Conservation (phyloP, 2,888 invertebrate species). For the Drosophila koepferae region DNA sequence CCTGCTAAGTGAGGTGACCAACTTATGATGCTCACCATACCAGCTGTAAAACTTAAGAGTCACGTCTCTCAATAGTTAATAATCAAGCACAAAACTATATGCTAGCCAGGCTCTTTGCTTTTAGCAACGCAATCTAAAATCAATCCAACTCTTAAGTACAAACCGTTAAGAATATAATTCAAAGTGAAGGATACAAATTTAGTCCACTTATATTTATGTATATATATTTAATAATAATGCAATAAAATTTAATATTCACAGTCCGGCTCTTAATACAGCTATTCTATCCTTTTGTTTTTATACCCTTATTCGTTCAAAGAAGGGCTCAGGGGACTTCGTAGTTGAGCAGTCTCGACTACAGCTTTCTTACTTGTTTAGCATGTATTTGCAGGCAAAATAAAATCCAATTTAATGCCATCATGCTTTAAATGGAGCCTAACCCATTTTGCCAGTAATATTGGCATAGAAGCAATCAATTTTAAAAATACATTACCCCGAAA, state of each 20-base stretch:
- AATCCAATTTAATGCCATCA: background rate
- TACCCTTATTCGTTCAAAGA: too few species aligned
- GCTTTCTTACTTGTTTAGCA: too few species aligned
- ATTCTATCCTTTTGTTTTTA: too few species aligned
- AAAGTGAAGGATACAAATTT: background rate
- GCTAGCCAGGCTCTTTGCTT: background rate
- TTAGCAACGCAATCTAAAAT: slow-evolving; percentile 7
- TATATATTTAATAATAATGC: too few species aligned
- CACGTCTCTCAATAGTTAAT: slow-evolving; percentile 43
- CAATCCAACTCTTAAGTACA: slow-evolving; percentile 13
- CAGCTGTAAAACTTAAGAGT: slow-evolving; percentile 32
- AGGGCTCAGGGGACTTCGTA: too few species aligned
- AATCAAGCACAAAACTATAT: slow-evolving; percentile 7
- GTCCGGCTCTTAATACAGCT: background rate
- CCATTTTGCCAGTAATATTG: background rate
- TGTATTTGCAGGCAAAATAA: background rate
- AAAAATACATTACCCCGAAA: slow-evolving; percentile 15
- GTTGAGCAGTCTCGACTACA: too few species aligned
- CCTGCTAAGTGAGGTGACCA: slow-evolving; percentile 26
- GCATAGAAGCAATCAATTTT: slow-evolving; percentile 3
- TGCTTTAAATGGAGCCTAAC: background rate
- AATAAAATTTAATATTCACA: background rate
- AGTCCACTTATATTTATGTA: too few species aligned
- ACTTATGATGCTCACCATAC: slow-evolving; percentile 34
- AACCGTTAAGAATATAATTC: background rate